Evolutionary conservation across 1,140 invertebrate genomes (phyloP), one percentile per base, ranked within the genome.

Genomic region (Zaprionus davidi): DNA sequence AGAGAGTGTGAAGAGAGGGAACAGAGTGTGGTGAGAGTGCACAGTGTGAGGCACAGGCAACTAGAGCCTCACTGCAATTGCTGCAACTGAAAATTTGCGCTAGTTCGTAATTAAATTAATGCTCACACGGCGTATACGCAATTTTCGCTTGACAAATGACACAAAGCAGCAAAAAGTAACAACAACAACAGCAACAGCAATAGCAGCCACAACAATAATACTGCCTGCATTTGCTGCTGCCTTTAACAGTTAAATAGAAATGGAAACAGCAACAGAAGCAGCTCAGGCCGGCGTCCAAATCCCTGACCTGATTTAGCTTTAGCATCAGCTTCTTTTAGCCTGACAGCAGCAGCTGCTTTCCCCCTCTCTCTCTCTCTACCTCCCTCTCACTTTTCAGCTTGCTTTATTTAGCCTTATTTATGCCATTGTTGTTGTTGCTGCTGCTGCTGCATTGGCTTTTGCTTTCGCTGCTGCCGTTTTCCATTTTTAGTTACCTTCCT

Each of bases 101-200:
- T 73, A 68, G 74, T 67, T 63, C 66, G 71, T 90, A 88, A 88
- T 88, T 90, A 76, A 88, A 88, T 88, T 88, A 88, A 88, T 90
- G 81, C 81, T 34, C 81, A 68, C 71, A 34, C 69, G 57, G 69
- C 81, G 79, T 76, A 79, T 82, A 82, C 82, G 82, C 71, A 79
- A 82, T 86, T 81, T 46, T 85, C 74, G 64, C 60, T 85, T 28
- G 41, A 70, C 64, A 79, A 80, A 71, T 60, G 31, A 28, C 51
- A 76, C 55, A 58, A 58, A 73, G 17, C 38, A 58, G 46, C 44
- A 63, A 26, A 4, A 3, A 26, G 24, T 5, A 26, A 26, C 38
- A 58, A 46, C 44, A 31, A 31, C 31, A 31, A 11, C 28, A 31
- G 7, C 28, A 31, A 9, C 1, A 31, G 28, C 28, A 31, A 31